phyloP scores from a whole-genome alignment of 2,113 vertebrate genomes.

The Shinisaurus crocodilurus region DNA sequence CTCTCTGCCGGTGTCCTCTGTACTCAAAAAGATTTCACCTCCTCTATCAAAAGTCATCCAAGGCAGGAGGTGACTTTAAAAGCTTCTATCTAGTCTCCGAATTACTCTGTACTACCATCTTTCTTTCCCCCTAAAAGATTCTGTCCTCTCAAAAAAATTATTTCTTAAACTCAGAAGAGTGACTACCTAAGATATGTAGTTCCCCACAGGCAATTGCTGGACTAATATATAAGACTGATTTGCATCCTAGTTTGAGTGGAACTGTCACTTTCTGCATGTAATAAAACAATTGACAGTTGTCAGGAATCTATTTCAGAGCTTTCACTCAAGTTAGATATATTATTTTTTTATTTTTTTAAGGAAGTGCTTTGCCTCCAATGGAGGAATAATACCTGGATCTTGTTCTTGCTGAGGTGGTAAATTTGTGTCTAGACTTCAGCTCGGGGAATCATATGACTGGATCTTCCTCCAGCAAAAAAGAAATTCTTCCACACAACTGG shows the following conservation, averaged over 20 bases:
- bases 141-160: conserved; percentile 25
- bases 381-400: neutral
- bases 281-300: conserved; percentile 62
- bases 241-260: conserved; percentile 70
- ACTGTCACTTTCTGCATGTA: conserved; percentile 67
- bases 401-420: neutral
- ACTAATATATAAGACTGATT: conserved; percentile 63
- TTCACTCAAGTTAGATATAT: neutral
- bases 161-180: conserved; percentile 67
- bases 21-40: conserved; percentile 58
- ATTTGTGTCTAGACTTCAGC: neutral
- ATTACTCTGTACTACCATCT: conserved; percentile 35
- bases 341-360: neutral
- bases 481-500: neutral
- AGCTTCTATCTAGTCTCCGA: conserved; percentile 58
- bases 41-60: conserved; percentile 65
- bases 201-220: conserved; percentile 67
- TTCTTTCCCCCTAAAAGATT: conserved; percentile 53
- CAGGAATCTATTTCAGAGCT: conserved; percentile 63
- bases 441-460: neutral
- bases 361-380: conserved; percentile 36
- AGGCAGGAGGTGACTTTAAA: conserved; percentile 42
- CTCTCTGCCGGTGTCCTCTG: conserved; percentile 45
- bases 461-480: neutral
- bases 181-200: conserved; percentile 67